A percentile compares a stretch with the other conserved stretches of the same genome.
These are phyloP conservation scores for Chromoteleia sp. DNA, from an alignment of 2,888 invertebrate species.

Conservation along the genomic window DNA sequence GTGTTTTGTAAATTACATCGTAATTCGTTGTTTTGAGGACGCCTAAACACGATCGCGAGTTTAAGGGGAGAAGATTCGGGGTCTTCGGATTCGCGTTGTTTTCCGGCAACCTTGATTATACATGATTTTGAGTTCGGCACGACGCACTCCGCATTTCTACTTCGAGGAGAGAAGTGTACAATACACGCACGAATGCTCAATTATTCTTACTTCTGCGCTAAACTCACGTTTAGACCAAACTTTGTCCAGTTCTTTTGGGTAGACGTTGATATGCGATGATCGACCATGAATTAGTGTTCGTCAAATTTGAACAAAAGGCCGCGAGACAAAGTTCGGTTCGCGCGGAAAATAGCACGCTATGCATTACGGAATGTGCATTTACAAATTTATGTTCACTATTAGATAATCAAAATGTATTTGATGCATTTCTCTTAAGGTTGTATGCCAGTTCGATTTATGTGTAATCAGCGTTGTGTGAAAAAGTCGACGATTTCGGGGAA, in stretches of 20 bases:
- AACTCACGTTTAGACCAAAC: not conserved
- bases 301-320: not conserved
- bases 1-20: constrained; percentile 80
- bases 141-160: not conserved
- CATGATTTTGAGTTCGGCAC: constrained; percentile 15
- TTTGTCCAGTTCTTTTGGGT: constrained; percentile 4
- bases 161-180: constrained; percentile 5
- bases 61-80: not conserved
- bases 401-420: constrained; percentile 36
- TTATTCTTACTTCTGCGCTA: constrained; percentile 5
- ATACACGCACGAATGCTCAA: constrained; percentile 5
- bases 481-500: constrained; percentile 30
- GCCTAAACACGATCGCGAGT: constrained; percentile 69
- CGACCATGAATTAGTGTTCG: not conserved
- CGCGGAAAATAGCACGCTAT: too few species aligned
- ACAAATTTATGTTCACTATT: constrained; percentile 26
- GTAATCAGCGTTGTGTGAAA: constrained; percentile 65
- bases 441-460: constrained; percentile 26
- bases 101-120: constrained; percentile 52
- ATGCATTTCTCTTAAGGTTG: constrained; percentile 33
- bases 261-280: not conserved
- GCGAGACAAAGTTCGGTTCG: not conserved
- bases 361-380: constrained; percentile 29
- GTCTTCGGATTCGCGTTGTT: not conserved
- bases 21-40: constrained; percentile 70